A percentile compares a stretch with the other conserved stretches of the same genome.
Evolutionary conservation across 2,888 invertebrate genomes (phyloP).

Genomic region (Metopia argyrocephala): DNA sequence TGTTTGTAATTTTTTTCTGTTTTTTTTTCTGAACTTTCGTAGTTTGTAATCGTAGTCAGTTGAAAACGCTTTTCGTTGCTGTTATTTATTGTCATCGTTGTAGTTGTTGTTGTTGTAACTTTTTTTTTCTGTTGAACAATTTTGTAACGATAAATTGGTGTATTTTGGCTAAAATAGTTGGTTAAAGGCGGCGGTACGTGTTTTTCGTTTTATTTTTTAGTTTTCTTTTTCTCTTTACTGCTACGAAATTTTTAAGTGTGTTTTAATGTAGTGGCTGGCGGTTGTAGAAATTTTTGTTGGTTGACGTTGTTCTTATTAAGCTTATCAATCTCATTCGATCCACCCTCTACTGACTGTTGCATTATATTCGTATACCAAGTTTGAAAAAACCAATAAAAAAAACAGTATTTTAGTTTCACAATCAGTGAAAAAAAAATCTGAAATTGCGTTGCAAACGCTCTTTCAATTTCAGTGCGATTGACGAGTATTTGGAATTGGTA

Average conservation of each 20-base stretch:
- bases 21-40: conserved; percentile 5
- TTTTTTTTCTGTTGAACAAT: conserved; percentile 23
- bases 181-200: conserved; percentile 34
- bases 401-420: conserved; percentile 51
- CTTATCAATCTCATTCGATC: conserved; percentile 31
- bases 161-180: conserved; percentile 32
- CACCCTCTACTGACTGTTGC: conserved; percentile 19
- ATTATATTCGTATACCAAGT: conserved; percentile 36
- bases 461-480: conserved; percentile 13
- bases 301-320: conserved; percentile 16
- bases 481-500: conserved; percentile 11
- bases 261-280: not conserved
- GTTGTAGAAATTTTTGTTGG: conserved; percentile 16
- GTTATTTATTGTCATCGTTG: not conserved
- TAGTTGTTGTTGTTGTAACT: not conserved
- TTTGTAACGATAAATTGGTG: conserved; percentile 35
- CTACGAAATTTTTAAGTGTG: not conserved
- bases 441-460: conserved; percentile 57
- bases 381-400: no score
- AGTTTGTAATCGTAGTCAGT: conserved; percentile 1
- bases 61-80: not conserved
- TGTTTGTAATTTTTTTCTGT: not conserved
- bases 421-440: conserved; percentile 40
- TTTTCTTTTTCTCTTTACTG: conserved; percentile 1
- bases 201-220: conserved; percentile 14